Evolutionary conservation across 2,113 vertebrate genomes (phyloP), one percentile per base, ranked within the genome.

Genomic region (Zingel zingel): DNA sequence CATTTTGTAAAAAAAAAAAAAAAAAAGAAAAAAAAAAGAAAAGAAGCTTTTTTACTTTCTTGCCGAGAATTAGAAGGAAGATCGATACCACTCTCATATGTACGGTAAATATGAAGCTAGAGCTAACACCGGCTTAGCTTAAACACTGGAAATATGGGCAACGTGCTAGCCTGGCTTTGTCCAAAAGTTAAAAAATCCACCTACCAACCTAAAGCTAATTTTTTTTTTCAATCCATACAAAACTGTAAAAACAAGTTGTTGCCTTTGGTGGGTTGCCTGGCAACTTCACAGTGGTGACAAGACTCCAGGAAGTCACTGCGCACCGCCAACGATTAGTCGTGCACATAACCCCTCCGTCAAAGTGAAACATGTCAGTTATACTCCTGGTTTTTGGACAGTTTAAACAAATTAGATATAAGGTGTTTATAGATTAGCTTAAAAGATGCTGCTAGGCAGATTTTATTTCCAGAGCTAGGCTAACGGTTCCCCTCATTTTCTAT

Each of bases 1-100:
- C 25, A 61, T 68, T 83, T 78, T 62, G 68, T 54, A 27, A 77
- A 80, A 70, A 51, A 25, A 4, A 77, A 67, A 51, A 25, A 4
- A 77, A 58, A 47, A 21, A 2, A 80, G 67, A 47, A 25, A 2
- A 43, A 43, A 74, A 70, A 2, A 25, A 25, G 25, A 27, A 27
- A 27, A 27, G 27, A 27, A 3, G 15, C 3, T 13, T 5, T 12
- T 7, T 66, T 10, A 30, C 30, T 54, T 39, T 61, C 45, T 74
- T 43, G 70, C 25, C 8, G 2, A 43, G 33, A 75, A n/a, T 80
- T 56, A 21, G 27, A 75, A 10, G 36, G 15, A 39, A n/a, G 27
- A 6, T 33, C 2, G 12, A 56, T 66, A 45, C 23, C 33, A 6
- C 8, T 16, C 13, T 58, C n/a, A 30, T 19, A n/a, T 54, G 15